A percentile compares a stretch with the other conserved stretches of the same genome.
Conservation (phyloP, 2,888 invertebrate genomes). For the Agonopterix heracliana region DNA sequence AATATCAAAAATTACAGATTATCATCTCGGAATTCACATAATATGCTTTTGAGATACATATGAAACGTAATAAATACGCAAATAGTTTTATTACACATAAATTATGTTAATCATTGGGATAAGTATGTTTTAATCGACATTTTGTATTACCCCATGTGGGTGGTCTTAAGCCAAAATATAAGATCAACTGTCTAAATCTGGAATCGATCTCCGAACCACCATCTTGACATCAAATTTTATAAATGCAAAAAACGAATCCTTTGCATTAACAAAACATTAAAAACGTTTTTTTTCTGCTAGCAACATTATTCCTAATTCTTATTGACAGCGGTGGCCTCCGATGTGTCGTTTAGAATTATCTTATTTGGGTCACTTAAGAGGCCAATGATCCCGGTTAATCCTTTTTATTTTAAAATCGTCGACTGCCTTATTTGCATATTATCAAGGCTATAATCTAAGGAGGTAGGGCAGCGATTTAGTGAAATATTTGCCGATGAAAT, state of each 20-base stretch:
- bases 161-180: neutral
- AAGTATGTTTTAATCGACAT: constrained; percentile 6
- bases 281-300: constrained; percentile 25
- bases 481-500: constrained; percentile 66
- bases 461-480: constrained; percentile 59
- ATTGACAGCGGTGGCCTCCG: constrained; percentile 55
- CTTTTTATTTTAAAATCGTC: constrained; percentile 63
- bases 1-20: neutral
- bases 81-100: constrained; percentile 11
- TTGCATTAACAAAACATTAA: neutral
- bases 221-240: neutral
- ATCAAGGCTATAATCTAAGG: constrained; percentile 61
- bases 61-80: constrained; percentile 1
- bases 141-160: neutral
- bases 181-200: constrained; percentile 1
- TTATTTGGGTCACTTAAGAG: constrained; percentile 69
- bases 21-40: constrained; percentile 1
- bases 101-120: constrained; percentile 7
- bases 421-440: constrained; percentile 65
- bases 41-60: neutral
- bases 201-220: neutral
- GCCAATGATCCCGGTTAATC: constrained; percentile 57
- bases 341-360: constrained; percentile 53
- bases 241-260: neutral
- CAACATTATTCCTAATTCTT: constrained; percentile 52